Conservation (phyloP, 2,113 vertebrate genomes). For the Motacilla tschutschensis region DNA sequence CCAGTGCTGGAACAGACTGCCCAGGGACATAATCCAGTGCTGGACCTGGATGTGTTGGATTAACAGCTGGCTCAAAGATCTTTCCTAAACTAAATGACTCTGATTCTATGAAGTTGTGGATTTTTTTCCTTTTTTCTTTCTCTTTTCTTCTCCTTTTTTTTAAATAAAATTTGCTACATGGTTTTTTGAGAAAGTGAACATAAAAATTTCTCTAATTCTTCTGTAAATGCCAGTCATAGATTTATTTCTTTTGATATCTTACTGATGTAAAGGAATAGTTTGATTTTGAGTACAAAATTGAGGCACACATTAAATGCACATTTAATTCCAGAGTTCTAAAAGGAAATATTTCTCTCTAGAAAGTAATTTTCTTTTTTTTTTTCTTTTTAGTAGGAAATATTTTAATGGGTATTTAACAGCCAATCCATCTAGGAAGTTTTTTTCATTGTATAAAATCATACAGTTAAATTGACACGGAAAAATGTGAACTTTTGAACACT, state of each 20-base stretch:
- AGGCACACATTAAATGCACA: background rate
- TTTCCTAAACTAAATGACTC: background rate
- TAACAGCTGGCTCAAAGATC: background rate
- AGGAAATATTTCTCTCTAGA: background rate
- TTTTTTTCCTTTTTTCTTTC: rapidly evolving
- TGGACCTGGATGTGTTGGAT: background rate
- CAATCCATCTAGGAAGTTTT: background rate
- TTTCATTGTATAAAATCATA: background rate
- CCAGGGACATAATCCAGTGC: background rate
- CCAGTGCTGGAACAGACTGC: background rate
- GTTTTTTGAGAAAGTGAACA: background rate
- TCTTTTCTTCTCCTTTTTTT: background rate
- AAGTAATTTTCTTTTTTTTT: background rate
- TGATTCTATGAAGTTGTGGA: background rate
- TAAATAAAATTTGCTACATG: background rate
- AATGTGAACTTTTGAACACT: background rate
- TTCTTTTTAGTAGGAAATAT: background rate
- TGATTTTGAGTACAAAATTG: background rate
- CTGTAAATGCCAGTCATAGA: background rate
- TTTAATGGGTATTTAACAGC: background rate
- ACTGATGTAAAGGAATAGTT: background rate
- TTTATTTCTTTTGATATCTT: background rate
- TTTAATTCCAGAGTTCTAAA: background rate
- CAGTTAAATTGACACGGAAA: background rate
- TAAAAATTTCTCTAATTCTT: background rate